Percentiles rank a stretch among this genome's conserved stretches.
phyloP scores from a whole-genome alignment of 2,113 vertebrate species.

The Empidonax alnorum region DNA sequence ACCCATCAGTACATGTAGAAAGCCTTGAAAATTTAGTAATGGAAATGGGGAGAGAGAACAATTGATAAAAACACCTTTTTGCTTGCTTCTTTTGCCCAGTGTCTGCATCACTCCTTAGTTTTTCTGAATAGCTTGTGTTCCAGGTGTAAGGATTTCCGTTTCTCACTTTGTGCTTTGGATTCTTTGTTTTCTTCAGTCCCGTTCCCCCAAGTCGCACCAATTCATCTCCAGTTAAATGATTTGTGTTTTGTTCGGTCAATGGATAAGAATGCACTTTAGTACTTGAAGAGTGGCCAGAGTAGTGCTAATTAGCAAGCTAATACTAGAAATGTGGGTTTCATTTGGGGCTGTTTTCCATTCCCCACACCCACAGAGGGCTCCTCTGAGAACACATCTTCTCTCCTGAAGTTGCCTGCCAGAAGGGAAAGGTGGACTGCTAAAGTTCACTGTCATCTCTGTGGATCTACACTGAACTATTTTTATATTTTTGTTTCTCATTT shows the following conservation, averaged over 20 bases:
- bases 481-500: slow-evolving; percentile 1
- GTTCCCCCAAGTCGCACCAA: not conserved
- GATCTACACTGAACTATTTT: not conserved
- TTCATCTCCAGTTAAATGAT: not conserved
- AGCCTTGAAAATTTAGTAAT: not conserved
- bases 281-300: not conserved
- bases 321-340: not conserved
- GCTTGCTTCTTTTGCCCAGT: not conserved
- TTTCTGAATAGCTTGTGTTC: not conserved
- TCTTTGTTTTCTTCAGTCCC: not conserved
- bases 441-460: not conserved
- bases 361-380: not conserved
- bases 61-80: not conserved
- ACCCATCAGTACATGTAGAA: not conserved
- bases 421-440: slow-evolving; percentile 4
- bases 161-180: not conserved
- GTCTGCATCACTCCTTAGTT: not conserved
- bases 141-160: not conserved
- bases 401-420: not conserved
- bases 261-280: not conserved
- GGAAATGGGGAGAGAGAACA: not conserved
- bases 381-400: not conserved
- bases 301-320: not conserved
- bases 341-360: not conserved
- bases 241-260: not conserved